Percentiles rank a stretch among this genome's conserved stretches.
Evolutionary conservation across 2,888 invertebrate genomes (phyloP).

Genomic region (Synanthedon myopaeformis): DNA sequence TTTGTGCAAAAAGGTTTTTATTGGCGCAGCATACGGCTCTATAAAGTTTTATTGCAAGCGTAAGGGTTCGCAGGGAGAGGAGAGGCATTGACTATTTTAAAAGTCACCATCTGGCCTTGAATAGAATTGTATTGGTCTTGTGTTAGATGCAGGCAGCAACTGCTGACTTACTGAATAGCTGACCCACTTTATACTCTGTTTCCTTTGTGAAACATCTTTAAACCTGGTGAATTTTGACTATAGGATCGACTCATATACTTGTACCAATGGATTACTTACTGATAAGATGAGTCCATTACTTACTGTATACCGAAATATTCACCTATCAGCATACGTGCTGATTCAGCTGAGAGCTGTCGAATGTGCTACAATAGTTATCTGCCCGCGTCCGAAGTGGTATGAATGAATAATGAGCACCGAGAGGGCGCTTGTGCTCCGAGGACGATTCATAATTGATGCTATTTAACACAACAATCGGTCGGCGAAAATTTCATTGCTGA

Average conservation of each 20-base stretch:
- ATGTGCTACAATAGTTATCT: no score
- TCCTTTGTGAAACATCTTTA: no score
- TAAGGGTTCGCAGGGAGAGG: constrained; percentile 4
- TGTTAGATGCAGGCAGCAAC: neutral
- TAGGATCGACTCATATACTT: no score
- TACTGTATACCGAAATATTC: no score
- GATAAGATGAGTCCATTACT: no score
- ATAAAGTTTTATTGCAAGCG: constrained; percentile 29
- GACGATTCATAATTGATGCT: neutral
- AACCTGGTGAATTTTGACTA: no score
- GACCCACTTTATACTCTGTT: neutral
- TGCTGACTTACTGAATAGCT: neutral
- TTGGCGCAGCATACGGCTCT: constrained; percentile 27
- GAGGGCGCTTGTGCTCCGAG: no score
- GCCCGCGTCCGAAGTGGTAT: no score
- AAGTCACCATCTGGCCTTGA: neutral
- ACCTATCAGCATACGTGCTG: no score
- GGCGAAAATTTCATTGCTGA: neutral
- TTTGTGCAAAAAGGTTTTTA: constrained; percentile 25
- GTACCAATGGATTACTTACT: no score
- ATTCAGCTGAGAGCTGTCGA: no score
- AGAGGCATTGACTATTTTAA: neutral
- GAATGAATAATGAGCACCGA: no score
- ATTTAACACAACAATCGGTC: neutral
- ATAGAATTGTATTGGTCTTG: neutral